Evolutionary conservation across 1,140 invertebrate species (phyloP).

Genomic region (Littorina saxatilis): DNA sequence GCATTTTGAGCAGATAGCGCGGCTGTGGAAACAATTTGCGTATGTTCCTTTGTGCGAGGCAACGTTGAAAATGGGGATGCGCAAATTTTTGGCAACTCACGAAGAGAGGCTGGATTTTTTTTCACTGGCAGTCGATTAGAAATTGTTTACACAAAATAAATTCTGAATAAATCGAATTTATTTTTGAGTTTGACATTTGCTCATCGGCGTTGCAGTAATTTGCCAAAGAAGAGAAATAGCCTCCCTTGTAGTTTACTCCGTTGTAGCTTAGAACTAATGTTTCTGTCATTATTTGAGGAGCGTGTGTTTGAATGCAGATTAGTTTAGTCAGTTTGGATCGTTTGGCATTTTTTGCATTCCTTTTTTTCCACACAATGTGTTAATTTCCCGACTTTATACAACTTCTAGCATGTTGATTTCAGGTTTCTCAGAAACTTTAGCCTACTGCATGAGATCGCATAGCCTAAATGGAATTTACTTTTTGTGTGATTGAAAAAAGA

Average conservation of each 20-base stretch:
- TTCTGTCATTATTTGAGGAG: neutral
- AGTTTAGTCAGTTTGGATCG: too few species aligned
- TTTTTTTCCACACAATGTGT: too few species aligned
- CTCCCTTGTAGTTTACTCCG: too few species aligned
- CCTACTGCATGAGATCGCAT: too few species aligned
- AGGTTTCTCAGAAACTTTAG: too few species aligned
- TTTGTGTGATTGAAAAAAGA: too few species aligned
- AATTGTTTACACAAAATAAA: neutral
- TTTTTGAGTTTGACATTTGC: neutral
- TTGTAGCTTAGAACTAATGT: too few species aligned
- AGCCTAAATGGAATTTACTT: too few species aligned
- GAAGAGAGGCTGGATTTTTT: constrained; percentile 5
- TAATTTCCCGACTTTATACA: too few species aligned
- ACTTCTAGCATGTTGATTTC: too few species aligned
- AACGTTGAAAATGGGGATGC: neutral
- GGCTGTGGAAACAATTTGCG: neutral
- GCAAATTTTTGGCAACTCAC: neutral
- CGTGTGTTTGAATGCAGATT: too few species aligned
- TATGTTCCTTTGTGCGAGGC: neutral
- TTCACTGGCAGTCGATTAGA: neutral
- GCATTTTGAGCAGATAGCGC: neutral
- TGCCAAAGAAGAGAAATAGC: neutral
- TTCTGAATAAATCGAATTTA: constrained; percentile 15
- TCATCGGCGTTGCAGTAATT: neutral
- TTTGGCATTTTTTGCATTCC: too few species aligned